Evolutionary conservation across 2,113 vertebrate species (phyloP).

Genomic region (Pterocles gutturalis): DNA sequence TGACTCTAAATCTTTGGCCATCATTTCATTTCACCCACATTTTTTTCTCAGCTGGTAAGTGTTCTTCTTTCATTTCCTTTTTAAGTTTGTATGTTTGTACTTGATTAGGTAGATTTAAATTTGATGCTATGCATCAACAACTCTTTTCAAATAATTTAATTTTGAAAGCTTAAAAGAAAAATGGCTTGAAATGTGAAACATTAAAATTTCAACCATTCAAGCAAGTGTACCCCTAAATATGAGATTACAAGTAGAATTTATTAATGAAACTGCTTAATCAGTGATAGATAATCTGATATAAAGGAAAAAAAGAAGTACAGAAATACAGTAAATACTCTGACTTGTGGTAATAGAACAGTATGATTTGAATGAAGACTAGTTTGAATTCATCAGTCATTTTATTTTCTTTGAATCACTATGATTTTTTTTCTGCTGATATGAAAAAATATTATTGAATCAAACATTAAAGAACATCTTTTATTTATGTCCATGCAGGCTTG

Average conservation of each 20-base stretch:
- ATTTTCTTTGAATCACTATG: not conserved
- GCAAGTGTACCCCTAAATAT: not conserved
- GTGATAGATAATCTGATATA: not conserved
- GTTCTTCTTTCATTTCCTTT: not conserved
- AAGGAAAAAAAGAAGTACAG: not conserved
- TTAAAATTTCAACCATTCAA: not conserved
- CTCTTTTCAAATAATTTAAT: not conserved
- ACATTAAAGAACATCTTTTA: slow-evolving; percentile 53
- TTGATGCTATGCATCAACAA: not conserved
- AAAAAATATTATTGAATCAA: slow-evolving; percentile 22
- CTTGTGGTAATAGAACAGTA: not conserved
- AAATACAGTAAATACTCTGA: not conserved
- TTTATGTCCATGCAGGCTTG: slow-evolving; percentile 22
- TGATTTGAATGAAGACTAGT: not conserved
- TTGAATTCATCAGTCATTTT: slow-evolving; percentile 25
- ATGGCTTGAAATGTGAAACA: not conserved
- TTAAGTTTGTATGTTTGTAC: not conserved
- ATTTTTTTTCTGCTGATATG: slow-evolving; percentile 9
- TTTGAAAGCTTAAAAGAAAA: not conserved
- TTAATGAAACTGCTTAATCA: not conserved
- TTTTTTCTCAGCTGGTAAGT: not conserved
- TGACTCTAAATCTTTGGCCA: not conserved
- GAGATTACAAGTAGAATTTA: not conserved
- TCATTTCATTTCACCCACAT: not conserved
- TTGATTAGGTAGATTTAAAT: not conserved